Conservation (phyloP, 2,113 vertebrate genomes). For the Oncorhynchus gorbuscha region DNA sequence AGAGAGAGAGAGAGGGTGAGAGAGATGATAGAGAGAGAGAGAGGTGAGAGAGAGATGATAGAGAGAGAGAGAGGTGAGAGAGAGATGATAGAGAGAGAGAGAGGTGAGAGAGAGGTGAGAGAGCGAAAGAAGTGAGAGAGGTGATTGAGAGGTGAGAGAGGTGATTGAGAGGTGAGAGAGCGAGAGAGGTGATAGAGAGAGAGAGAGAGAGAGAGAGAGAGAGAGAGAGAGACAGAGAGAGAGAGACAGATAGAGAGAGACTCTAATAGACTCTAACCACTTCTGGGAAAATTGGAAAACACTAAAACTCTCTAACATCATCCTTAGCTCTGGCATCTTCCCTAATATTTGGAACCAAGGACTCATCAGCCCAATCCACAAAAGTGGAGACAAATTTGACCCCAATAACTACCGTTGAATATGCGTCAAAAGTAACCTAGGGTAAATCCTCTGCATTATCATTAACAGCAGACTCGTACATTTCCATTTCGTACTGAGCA, state of each 20-base stretch:
- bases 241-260: not conserved
- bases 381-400: no score
- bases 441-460: no score
- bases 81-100: not conserved
- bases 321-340: no score
- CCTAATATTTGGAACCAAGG: no score
- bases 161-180: constrained; percentile 10
- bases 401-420: no score
- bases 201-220: not conserved
- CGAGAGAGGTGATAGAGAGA: not conserved
- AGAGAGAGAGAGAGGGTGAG: not conserved
- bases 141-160: not conserved
- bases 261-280: no score
- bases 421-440: no score
- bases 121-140: not conserved
- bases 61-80: not conserved
- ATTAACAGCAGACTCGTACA: no score
- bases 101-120: not conserved
- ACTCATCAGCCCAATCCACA: no score
- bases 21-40: constrained; percentile 15
- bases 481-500: no score
- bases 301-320: no score
- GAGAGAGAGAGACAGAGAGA: constrained; percentile 22
- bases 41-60: constrained; percentile 7
- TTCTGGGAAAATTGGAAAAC: no score